Percentiles rank a stretch among this genome's conserved stretches.
These are phyloP conservation scores for Montipora efflorescens DNA, from an alignment of 64 coral and sea anemone species.

Conservation along the genomic window DNA sequence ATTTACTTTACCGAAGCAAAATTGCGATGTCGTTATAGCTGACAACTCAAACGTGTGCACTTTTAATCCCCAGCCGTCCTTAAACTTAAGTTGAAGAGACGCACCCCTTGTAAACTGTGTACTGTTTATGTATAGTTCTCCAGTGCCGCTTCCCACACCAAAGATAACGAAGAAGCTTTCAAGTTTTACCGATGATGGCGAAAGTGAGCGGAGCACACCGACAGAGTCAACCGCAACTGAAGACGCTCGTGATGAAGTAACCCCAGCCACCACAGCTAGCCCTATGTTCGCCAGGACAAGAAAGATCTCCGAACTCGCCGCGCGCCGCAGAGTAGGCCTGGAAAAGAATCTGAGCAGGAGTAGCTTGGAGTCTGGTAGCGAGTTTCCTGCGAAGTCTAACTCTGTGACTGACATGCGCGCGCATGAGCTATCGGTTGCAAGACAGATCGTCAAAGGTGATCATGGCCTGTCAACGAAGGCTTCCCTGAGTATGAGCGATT, in stretches of 20 bases:
- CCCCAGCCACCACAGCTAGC: not conserved
- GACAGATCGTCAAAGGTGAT: constrained; percentile 24
- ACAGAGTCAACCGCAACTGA: constrained; percentile 12
- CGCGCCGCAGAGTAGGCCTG: constrained; percentile 71
- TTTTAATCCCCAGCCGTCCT: not conserved
- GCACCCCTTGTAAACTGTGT: not conserved
- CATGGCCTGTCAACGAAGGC: constrained; percentile 62
- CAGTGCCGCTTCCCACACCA: not conserved
- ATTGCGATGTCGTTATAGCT: too few relatives aligned
- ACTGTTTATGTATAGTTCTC: not conserved
- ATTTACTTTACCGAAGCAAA: not conserved
- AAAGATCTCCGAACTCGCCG: constrained; percentile 82
- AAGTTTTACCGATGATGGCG: constrained; percentile 33
- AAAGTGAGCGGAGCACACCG: constrained; percentile 33
- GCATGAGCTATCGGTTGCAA: not conserved
- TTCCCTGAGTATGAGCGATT: constrained; percentile 77
- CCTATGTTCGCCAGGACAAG: constrained; percentile 87
- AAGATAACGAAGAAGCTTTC: constrained; percentile 32
- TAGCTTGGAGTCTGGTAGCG: constrained; percentile 16
- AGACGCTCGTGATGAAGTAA: not conserved
- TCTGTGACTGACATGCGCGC: constrained; percentile 68
- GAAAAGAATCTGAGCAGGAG: constrained; percentile 64
- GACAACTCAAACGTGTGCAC: too few relatives aligned
- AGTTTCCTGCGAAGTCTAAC: constrained; percentile 49
- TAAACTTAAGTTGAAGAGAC: too few relatives aligned